Base-by-base conservation (phyloP, 2,888 invertebrate genomes). In the Calameuta filiformis region DNA sequence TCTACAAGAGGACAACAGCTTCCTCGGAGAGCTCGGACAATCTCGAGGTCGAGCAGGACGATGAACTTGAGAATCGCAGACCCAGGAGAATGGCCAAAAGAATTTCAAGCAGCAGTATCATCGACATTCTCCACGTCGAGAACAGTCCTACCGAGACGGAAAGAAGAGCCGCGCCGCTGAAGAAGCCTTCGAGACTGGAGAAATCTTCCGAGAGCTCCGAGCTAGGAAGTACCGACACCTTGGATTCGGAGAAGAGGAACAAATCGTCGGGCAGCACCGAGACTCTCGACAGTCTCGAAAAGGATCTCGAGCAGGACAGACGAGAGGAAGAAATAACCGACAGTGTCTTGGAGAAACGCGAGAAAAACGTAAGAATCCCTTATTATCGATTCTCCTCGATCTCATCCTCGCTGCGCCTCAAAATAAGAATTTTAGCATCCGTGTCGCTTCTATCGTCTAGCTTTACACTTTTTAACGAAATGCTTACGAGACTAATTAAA, bases 201-300 rank as follows among this genome's bases (percentile, higher is more conserved):
- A 91, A 91, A 76, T 90, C 90, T 1, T 91, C 91, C 4, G 91
- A 91, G 79, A 91, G 91, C 80, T 91, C 91, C 6, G 91, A 91
- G 31, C 83, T 91, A 0, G 91, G 90, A 4, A 91, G 91, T 76
- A 91, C 90, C 11, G 91, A 91, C 56, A 91, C 91, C 0, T 77
- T 91, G 4, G 89, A 91, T 76, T 91, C 90, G 0, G 90, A 91
- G 73, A 87, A 88, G 74, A 86, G 89, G 73, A 89, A 89, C 75
- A 91, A 91, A 73, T 90, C 88, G 6, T 90, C 89, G 11, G 91
- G 89, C 77, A 91, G 91, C 79, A 90, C 90, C 0, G 91, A 91
- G 77, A 91, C 91, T 9, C 82, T 91, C 40, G 91, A 91, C 76
- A 91, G 91, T 77, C 85, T 91, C 30, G 91, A 91, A 71, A 90